phyloP scores from a whole-genome alignment of 2,888 invertebrate species.

The Pachydiplax longipennis region DNA sequence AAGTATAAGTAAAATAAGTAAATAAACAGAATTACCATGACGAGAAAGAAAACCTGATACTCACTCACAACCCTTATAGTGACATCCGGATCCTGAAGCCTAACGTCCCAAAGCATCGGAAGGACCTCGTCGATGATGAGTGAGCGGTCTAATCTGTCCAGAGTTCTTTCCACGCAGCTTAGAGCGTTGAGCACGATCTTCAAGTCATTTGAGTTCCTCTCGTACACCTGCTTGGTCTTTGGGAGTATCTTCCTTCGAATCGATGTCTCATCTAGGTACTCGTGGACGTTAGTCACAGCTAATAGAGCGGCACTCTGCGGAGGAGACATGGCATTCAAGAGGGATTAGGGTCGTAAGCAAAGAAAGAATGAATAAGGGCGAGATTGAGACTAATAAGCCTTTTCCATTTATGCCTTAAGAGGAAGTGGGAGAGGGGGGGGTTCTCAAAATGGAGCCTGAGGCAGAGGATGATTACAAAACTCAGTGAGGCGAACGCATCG shows the following conservation, averaged over 20 bases:
- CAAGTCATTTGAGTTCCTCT: constrained; percentile 79
- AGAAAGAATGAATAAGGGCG: not conserved
- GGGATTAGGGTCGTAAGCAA: not conserved
- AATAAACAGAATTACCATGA: too few species aligned
- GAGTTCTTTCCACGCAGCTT: constrained; percentile 79
- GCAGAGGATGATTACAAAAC: too few species aligned
- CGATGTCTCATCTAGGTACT: constrained; percentile 82
- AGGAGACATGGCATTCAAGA: too few species aligned
- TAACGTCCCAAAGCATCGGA: constrained; percentile 85
- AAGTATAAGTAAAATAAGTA: too few species aligned
- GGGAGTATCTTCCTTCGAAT: constrained; percentile 82
- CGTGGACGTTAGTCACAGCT: constrained; percentile 84
- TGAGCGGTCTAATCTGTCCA: constrained; percentile 83
- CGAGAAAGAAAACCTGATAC: too few species aligned
- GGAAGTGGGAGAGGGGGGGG: not conserved
- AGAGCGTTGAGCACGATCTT: constrained; percentile 82
- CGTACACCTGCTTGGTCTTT: constrained; percentile 81
- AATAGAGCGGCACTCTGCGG: constrained; percentile 86
- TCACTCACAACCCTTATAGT: constrained; percentile 91
- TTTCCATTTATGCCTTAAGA: not conserved
- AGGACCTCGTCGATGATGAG: constrained; percentile 91
- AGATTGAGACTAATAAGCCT: not conserved
- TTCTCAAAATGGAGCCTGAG: too few species aligned
- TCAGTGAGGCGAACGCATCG: too few species aligned
- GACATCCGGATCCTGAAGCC: constrained; percentile 87